Base-by-base conservation (phyloP, 2,113 vertebrate species). In the Piprites chloris region DNA sequence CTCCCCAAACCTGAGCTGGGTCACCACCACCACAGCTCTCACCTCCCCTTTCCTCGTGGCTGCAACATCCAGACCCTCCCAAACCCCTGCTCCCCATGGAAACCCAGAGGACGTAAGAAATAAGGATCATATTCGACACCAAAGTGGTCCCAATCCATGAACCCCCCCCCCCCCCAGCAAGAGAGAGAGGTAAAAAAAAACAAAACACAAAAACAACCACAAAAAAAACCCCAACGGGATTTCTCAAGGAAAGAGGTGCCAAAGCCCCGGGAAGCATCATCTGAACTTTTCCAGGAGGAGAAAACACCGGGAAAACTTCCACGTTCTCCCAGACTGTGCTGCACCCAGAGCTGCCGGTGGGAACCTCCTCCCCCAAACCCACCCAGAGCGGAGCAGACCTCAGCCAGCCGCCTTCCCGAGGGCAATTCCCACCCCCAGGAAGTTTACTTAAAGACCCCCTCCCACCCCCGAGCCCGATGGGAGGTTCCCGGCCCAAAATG, bases 201-300 rank as follows among this genome's bases (percentile, higher is more conserved):
- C 32, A 55, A 26, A 2, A 3, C n/a, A n/a, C n/a, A n/a, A n/a
- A n/a, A n/a, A n/a, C n/a, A n/a, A n/a, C n/a, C n/a, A n/a, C n/a
- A n/a, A n/a, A n/a, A n/a, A n/a, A n/a, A n/a, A n/a, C n/a, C n/a
- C n/a, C n/a, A n/a, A n/a, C n/a, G 0, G 5, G 4, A n/a, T 9
- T 83, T 53, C 15, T 53, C 7, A 67, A 85, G 4, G 9, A 10
- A 9, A 33, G 2, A 20, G 83, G 18, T 23, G 2, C 58, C 23
- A 56, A 30, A 53, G 3, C 26, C 42, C 12, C 11, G 6, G 0
- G 0, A 81, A 14, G 59, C 2, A 37, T 0, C 11, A 56, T 5
- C 2, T 14, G 84, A 61, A 4, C 6, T 49, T 41, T 5, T 21
- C 2, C 7, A 33, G n/a, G 8, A 41, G 6, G 2, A 18, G 12